phyloP scores from a whole-genome alignment of 1,140 invertebrate genomes.

The Drosophila seguyi region DNA sequence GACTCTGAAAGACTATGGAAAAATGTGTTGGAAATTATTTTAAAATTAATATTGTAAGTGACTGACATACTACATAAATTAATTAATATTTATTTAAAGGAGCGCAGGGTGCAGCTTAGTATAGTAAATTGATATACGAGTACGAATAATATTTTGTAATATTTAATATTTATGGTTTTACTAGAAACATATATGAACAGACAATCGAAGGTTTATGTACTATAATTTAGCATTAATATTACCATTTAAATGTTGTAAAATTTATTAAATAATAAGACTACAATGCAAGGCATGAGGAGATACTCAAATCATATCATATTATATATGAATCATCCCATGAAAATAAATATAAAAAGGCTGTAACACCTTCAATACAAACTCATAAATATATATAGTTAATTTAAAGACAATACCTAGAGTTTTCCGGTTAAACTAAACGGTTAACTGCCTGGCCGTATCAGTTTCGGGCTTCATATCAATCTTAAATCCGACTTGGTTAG shows the following conservation, averaged over 20 bases:
- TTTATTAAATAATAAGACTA: neutral
- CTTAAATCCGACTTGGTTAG: slow-evolving; percentile 20
- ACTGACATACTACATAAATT: neutral
- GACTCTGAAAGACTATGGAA: too few species aligned
- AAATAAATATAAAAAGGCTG: neutral
- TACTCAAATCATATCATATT: too few species aligned
- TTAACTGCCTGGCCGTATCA: neutral
- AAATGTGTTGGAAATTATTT: too few species aligned
- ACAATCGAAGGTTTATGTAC: too few species aligned
- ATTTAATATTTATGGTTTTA: neutral
- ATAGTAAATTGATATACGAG: neutral
- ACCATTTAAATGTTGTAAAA: neutral
- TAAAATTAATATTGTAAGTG: neutral
- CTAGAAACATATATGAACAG: neutral
- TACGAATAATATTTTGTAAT: too few species aligned
- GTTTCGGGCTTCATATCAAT: neutral
- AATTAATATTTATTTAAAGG: neutral
- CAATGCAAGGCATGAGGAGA: neutral
- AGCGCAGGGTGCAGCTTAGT: neutral
- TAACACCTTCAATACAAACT: neutral
- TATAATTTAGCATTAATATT: neutral
- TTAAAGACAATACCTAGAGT: neutral
- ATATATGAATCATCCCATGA: neutral
- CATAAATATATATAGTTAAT: neutral
- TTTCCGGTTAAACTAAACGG: neutral